Conservation (phyloP, 2,797 vertebrate species). For the Propithecus deckenii region DNA sequence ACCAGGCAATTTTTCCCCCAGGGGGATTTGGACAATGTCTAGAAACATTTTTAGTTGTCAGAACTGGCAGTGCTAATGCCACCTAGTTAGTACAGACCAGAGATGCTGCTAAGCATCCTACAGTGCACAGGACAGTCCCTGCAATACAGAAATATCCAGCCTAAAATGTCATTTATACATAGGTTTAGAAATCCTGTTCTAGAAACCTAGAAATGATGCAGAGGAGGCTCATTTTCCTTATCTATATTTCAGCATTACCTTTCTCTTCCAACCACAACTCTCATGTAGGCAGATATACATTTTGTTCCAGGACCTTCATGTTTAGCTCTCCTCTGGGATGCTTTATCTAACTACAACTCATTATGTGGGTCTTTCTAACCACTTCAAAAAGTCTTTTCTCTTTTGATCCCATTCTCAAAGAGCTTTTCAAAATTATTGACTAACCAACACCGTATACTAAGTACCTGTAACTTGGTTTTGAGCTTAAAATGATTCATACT, state of each 20-base stretch:
- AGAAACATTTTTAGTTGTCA: background rate
- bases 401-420: background rate
- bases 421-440: slow-evolving; percentile 21
- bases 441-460: background rate
- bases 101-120: background rate
- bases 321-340: background rate
- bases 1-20: background rate
- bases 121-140: background rate
- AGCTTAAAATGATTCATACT: slow-evolving; percentile 13
- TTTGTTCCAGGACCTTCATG: background rate
- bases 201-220: background rate
- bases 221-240: background rate
- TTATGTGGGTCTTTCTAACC: background rate
- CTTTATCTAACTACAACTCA: background rate
- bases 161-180: background rate
- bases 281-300: background rate
- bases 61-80: background rate
- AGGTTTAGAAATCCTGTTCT: background rate
- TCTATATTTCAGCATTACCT: background rate
- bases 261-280: background rate
- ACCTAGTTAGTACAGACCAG: background rate
- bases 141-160: background rate
- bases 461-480: slow-evolving; percentile 22
- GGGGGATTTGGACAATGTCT: background rate
- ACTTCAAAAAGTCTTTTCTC: background rate